phyloP scores from a whole-genome alignment of 2,888 invertebrate species.

The Macropis europaea region DNA sequence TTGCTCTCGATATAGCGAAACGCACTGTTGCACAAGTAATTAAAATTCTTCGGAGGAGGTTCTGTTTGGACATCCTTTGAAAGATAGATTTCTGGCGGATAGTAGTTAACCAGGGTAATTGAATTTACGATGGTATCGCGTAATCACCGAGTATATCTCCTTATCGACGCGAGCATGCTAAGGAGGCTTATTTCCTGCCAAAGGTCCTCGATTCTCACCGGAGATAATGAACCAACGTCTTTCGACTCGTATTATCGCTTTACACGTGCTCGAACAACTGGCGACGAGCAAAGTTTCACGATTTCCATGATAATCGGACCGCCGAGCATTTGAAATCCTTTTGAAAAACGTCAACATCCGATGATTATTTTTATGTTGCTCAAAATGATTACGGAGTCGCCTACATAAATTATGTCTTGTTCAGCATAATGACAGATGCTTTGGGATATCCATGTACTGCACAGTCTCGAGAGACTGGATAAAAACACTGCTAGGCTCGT shows the following conservation, averaged over 20 bases:
- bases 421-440: no score
- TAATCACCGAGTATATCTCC: slow-evolving; percentile 1
- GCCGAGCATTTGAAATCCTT: not conserved
- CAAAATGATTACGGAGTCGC: no score
- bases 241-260: not conserved
- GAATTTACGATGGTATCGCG: slow-evolving; percentile 6
- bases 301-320: not conserved
- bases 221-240: not conserved
- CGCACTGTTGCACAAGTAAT: not conserved
- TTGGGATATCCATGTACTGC: no score
- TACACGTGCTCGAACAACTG: no score
- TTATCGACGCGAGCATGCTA: not conserved
- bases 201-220: not conserved
- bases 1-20: no score
- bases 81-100: not conserved
- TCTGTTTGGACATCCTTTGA: not conserved
- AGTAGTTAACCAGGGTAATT: slow-evolving; percentile 1
- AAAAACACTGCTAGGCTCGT: no score
- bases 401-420: no score
- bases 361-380: no score
- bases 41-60: slow-evolving; percentile 2
- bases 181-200: not conserved
- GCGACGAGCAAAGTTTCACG: not conserved
- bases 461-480: no score
- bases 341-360: no score